Evolutionary conservation across 2,797 vertebrate genomes (phyloP).

Genomic region (Parambassis ranga): DNA sequence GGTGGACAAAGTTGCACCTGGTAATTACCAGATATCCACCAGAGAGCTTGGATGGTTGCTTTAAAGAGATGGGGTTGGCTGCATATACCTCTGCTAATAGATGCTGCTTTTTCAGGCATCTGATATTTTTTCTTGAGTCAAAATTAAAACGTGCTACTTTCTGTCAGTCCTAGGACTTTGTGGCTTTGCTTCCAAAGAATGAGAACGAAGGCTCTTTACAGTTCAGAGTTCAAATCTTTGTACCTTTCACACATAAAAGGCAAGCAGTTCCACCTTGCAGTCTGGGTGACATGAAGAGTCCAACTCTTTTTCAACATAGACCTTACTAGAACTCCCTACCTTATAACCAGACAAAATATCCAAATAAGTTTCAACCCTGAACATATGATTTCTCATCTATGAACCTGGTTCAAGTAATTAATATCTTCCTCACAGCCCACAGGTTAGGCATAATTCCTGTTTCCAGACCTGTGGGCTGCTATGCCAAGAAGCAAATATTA

Average conservation of each 20-base stretch:
- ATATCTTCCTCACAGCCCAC: constrained; percentile 36
- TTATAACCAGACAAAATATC: too few relatives aligned
- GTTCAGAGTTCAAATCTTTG: too few relatives aligned
- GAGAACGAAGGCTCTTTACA: neutral
- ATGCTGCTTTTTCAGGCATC: constrained; percentile 45
- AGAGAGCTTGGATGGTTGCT: constrained; percentile 45
- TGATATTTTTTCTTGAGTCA: neutral
- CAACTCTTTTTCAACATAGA: too few relatives aligned
- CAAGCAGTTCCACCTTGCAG: too few relatives aligned
- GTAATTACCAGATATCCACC: constrained; percentile 66
- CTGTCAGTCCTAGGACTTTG: neutral
- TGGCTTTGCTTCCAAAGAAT: neutral
- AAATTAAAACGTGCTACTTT: neutral
- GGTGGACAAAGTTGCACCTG: constrained; percentile 72
- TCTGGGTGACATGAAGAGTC: too few relatives aligned
- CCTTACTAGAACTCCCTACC: too few relatives aligned
- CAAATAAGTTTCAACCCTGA: too few relatives aligned
- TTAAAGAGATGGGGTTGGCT: constrained; percentile 58
- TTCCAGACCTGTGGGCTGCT: constrained; percentile 18
- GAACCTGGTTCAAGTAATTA: constrained; percentile 21
- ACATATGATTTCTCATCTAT: constrained; percentile 3
- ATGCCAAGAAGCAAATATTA: constrained; percentile 42
- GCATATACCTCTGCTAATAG: constrained; percentile 51
- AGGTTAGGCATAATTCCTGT: constrained; percentile 20
- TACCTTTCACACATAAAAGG: too few relatives aligned